These are phyloP conservation scores for Phytoseiulus persimilis DNA, from an alignment of 2,888 invertebrate species.

Conservation along the genomic window DNA sequence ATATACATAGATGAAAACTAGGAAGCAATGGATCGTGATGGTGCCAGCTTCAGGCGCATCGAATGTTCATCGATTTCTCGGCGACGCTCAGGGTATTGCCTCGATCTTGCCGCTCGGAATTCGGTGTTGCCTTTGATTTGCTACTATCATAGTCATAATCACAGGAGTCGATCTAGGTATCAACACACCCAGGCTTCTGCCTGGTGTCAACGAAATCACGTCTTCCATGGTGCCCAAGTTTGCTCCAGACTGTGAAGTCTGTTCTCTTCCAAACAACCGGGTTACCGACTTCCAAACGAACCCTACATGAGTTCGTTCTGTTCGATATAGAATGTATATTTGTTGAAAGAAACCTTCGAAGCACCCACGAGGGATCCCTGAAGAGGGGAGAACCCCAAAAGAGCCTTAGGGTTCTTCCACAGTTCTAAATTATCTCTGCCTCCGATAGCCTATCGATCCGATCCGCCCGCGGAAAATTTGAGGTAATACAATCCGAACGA, in stretches of 20 bases:
- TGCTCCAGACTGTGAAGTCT: neutral
- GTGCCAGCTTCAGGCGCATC: neutral
- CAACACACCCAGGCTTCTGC: neutral
- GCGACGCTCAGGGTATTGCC: neutral
- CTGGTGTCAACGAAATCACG: neutral
- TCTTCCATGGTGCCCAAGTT: neutral
- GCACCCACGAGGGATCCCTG: neutral
- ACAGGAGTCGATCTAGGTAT: neutral
- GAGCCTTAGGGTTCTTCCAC: no score
- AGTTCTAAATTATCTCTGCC: no score
- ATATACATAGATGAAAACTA: neutral
- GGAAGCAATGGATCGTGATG: neutral
- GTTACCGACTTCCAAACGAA: neutral
- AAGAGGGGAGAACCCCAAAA: neutral
- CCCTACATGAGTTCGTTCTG: neutral
- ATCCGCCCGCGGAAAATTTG: no score
- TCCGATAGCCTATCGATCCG: no score
- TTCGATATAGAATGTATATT: neutral
- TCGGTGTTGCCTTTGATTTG: neutral
- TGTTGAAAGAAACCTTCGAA: neutral
- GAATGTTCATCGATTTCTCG: neutral
- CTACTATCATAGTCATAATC: neutral
- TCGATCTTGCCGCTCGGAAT: neutral
- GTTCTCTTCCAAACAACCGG: neutral
- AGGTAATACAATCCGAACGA: no score